Evolutionary conservation across 2,888 invertebrate genomes (phyloP), one percentile per base, ranked within the genome.

Genomic region (Cremastinae sp.): DNA sequence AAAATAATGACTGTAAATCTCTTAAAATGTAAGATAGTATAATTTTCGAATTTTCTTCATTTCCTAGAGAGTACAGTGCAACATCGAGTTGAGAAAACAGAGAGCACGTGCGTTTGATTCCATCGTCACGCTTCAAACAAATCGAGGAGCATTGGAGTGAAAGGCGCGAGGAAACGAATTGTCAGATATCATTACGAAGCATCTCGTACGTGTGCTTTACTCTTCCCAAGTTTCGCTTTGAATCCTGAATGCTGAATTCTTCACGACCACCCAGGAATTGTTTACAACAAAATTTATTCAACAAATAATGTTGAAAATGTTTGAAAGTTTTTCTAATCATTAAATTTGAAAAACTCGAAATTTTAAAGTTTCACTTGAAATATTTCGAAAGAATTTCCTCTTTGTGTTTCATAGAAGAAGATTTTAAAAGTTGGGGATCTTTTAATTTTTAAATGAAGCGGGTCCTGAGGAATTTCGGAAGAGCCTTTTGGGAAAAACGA

Each of bases 81-180:
- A 28, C 28, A 28, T 2, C 45, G 47, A 38, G 20, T 20, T 12
- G 16, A 51, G 45, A 47, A 56, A 14, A 36, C 45, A n/a, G 1
- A 12, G 18, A 49, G 65, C 47, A 45, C 66, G 56, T 69, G 56
- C 68, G 47, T 69, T 68, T 49, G 45, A 66, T 49, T 49, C 61
- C 59, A 75, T 14, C 49, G 62, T 22, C 58, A 45, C 65, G 69
- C 69, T 28, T 45, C 74, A 59, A 16, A 34, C 38, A 38, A 12
- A 43, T 74, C 36, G 38, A 41, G 41, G 12, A 65, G 43, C 51
- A 47, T 43, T 66, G 36, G 62, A 75, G 75, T 75, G 75, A 75
- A 75, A 72, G 75, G 75, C 71, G 72, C 71, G 64, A 65, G 58
- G 70, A 75, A 70, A 75, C 64, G 64, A 70, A 75, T 70, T 70